These are phyloP conservation scores for Doryteuthis pealeii DNA, from an alignment of 1,140 invertebrate species.

Conservation along the genomic window DNA sequence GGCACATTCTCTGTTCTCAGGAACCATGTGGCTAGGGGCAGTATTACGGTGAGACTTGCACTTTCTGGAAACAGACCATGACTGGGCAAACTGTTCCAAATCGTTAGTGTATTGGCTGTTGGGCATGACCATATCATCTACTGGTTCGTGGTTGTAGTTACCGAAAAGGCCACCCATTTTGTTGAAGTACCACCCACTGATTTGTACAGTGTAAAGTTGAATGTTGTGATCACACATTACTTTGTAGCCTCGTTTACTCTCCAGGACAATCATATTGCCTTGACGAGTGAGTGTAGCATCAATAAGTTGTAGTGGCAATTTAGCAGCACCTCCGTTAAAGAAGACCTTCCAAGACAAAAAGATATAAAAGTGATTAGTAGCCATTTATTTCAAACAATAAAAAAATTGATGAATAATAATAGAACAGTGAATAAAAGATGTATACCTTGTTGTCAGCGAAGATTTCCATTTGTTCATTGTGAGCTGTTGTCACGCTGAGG, in stretches of 20 bases:
- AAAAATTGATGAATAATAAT: background rate
- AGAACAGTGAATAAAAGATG: background rate
- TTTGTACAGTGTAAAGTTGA: constrained; percentile 48
- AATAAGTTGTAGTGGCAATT: constrained; percentile 68
- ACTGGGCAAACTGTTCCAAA: too few relatives aligned
- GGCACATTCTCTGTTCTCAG: too few relatives aligned
- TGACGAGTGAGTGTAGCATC: constrained; percentile 31
- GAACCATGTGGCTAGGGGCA: constrained; percentile 14
- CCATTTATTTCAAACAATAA: too few relatives aligned
- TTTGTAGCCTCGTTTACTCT: constrained; percentile 21
- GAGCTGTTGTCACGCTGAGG: constrained; percentile 50
- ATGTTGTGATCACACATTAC: constrained; percentile 13
- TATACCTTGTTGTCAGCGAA: constrained; percentile 33
- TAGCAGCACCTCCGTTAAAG: constrained; percentile 56
- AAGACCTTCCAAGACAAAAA: constrained; percentile 59
- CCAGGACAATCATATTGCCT: constrained; percentile 54
- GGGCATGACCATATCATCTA: constrained; percentile 70
- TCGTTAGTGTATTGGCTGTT: too few relatives aligned
- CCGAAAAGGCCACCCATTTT: too few relatives aligned
- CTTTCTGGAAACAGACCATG: constrained; percentile 35
- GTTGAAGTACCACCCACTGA: constrained; percentile 54
- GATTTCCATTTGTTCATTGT: constrained; percentile 49
- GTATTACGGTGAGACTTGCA: constrained; percentile 32
- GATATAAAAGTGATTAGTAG: too few relatives aligned
- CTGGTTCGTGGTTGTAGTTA: constrained; percentile 78